Evolutionary conservation across 2,797 vertebrate species (phyloP).

Genomic region (Ctenopoma kingsleyae): DNA sequence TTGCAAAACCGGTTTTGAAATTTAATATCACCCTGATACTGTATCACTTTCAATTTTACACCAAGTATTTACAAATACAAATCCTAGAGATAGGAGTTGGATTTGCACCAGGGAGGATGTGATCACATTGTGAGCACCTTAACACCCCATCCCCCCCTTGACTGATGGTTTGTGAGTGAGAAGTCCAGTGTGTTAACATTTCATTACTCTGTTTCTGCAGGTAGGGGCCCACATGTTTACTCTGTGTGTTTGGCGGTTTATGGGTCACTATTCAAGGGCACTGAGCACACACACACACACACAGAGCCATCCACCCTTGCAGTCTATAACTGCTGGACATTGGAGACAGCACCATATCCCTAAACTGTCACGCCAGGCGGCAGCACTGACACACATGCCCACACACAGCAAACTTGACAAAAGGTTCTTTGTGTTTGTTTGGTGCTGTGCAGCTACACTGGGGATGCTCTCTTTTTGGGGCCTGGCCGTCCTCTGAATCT

Average conservation of each 20-base stretch:
- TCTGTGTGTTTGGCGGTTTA: slow-evolving; percentile 31
- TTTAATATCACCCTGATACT: neutral
- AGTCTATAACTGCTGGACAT: slow-evolving; percentile 45
- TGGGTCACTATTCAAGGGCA: slow-evolving; percentile 25
- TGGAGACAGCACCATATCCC: slow-evolving; percentile 43
- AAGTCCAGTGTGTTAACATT: slow-evolving; percentile 11
- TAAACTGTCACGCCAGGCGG: slow-evolving; percentile 25
- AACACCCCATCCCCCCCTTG: no score
- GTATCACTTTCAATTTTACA: neutral
- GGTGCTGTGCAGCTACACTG: slow-evolving; percentile 24
- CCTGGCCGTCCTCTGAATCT: slow-evolving; percentile 21
- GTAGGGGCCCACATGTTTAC: neutral
- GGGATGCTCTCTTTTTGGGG: slow-evolving; percentile 35
- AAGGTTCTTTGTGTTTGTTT: slow-evolving; percentile 69
- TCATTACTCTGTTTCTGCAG: slow-evolving; percentile 31
- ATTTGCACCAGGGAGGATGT: no score
- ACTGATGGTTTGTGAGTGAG: neutral
- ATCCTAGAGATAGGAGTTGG: no score
- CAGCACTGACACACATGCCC: slow-evolving; percentile 32
- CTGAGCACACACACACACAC: neutral
- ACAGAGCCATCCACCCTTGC: slow-evolving; percentile 17
- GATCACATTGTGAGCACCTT: no score
- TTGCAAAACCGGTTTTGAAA: neutral
- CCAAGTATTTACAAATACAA: neutral
- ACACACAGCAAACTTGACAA: slow-evolving; percentile 46